Conservation (phyloP, 2,113 vertebrate genomes). For the Elephantulus edwardii region DNA sequence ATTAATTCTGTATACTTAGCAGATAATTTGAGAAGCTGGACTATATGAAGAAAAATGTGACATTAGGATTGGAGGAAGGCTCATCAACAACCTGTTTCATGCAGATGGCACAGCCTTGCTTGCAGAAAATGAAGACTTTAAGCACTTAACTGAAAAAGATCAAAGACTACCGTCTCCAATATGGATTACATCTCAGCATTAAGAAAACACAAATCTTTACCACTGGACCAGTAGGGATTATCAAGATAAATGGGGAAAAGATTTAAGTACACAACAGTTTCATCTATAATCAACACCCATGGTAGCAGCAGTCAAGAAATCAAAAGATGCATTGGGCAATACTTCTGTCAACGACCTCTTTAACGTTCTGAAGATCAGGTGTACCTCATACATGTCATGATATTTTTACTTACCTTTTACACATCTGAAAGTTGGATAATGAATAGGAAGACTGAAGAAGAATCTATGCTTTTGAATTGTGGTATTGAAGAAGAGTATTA, state of each 20-base stretch:
- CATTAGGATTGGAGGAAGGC: background rate
- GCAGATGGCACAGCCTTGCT: background rate
- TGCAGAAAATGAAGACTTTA: too few relatives aligned
- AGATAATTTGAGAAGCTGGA: background rate
- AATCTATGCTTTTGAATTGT: background rate
- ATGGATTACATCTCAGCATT: background rate
- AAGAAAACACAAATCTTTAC: background rate
- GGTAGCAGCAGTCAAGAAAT: background rate
- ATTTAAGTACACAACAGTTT: background rate
- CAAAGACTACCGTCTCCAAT: background rate
- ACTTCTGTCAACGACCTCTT: too few relatives aligned
- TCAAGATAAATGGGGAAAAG: background rate
- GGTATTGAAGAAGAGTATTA: background rate
- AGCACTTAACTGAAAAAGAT: too few relatives aligned
- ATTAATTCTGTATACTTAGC: background rate
- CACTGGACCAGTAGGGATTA: background rate
- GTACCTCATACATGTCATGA: background rate
- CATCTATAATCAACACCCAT: background rate
- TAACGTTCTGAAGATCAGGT: background rate
- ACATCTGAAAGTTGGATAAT: background rate
- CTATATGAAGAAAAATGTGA: background rate
- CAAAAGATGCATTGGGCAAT: background rate
- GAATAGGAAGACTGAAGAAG: background rate
- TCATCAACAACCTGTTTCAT: background rate
- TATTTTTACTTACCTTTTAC: background rate